phyloP scores from a whole-genome alignment of 2,113 vertebrate species.

The Zosterops hypoxanthus region DNA sequence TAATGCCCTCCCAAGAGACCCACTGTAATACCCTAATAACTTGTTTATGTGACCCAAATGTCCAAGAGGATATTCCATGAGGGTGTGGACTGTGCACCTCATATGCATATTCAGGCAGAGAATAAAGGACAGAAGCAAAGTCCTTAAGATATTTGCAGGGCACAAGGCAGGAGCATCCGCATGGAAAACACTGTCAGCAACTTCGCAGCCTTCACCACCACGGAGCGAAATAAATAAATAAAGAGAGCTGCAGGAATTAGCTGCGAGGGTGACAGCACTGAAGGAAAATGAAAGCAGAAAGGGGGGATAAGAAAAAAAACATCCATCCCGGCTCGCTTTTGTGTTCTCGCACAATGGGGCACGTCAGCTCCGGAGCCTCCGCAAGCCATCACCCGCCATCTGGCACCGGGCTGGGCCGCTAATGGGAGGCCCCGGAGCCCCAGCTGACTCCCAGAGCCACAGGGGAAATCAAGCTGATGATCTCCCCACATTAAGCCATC shows the following conservation, averaged over 20 bases:
- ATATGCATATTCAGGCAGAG: neutral
- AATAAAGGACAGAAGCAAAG: neutral
- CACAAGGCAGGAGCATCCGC: neutral
- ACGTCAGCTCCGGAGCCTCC: constrained; percentile 51
- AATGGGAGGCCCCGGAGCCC: constrained; percentile 60
- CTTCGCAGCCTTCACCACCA: neutral
- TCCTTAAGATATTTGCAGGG: accelerated
- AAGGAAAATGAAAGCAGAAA: constrained; percentile 26
- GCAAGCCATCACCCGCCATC: constrained; percentile 71
- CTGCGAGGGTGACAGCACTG: neutral
- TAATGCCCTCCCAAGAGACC: constrained; percentile 3
- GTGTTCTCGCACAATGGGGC: constrained; percentile 40
- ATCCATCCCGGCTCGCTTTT: constrained; percentile 10
- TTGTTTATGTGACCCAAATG: neutral
- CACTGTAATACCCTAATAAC: neutral
- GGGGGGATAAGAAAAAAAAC: neutral
- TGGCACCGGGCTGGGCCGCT: constrained; percentile 64
- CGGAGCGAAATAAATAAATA: neutral
- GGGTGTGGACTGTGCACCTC: neutral
- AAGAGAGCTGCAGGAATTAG: neutral
- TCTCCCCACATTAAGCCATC: neutral
- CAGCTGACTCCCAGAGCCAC: constrained; percentile 74
- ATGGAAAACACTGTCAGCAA: neutral
- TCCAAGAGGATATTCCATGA: neutral
- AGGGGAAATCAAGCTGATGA: constrained; percentile 68